phyloP scores from a whole-genome alignment of 23 tunicate genomes.

The Diplosoma virens region DNA sequence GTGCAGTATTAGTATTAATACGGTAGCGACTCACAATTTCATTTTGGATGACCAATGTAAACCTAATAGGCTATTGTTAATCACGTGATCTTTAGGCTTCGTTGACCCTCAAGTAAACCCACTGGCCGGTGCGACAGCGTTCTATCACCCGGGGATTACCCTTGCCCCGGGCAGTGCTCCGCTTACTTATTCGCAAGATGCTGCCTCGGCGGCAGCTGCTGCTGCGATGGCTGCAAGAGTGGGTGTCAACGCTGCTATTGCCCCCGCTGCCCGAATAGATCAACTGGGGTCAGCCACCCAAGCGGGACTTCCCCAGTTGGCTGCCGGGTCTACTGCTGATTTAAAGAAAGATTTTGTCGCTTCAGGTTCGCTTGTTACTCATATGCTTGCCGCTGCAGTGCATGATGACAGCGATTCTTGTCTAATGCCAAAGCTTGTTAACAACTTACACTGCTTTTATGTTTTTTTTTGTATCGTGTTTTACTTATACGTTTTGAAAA shows the following conservation, averaged over 20 bases:
- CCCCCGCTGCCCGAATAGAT: slow-evolving; percentile 43
- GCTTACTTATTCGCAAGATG: slow-evolving; percentile 21
- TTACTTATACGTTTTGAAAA: too few species aligned
- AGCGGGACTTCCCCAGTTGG: slow-evolving; percentile 16
- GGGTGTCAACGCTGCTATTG: neutral
- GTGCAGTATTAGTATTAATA: too few species aligned
- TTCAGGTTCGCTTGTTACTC: too few species aligned
- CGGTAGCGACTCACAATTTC: too few species aligned
- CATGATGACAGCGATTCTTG: too few species aligned
- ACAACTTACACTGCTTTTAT: too few species aligned
- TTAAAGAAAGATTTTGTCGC: slow-evolving; percentile 62
- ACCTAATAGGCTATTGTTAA: too few species aligned
- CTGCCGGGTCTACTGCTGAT: slow-evolving; percentile 22
- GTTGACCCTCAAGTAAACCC: slow-evolving; percentile 58
- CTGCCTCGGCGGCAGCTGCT: slow-evolving; percentile 38
- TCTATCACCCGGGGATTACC: slow-evolving; percentile 51
- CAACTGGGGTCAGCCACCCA: slow-evolving; percentile 41
- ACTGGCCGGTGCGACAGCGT: slow-evolving; percentile 41
- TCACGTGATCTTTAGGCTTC: slow-evolving; percentile 39
- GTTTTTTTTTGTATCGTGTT: too few species aligned
- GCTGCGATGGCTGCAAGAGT: slow-evolving; percentile 40
- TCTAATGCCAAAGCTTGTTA: too few species aligned
- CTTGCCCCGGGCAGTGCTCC: slow-evolving; percentile 54
- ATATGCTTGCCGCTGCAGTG: too few species aligned
- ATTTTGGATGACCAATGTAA: too few species aligned